A percentile compares a stretch with the other conserved stretches of the same genome.
phyloP scores from a whole-genome alignment of 1,140 invertebrate genomes.

The Pseudomyrmex gracilis region DNA sequence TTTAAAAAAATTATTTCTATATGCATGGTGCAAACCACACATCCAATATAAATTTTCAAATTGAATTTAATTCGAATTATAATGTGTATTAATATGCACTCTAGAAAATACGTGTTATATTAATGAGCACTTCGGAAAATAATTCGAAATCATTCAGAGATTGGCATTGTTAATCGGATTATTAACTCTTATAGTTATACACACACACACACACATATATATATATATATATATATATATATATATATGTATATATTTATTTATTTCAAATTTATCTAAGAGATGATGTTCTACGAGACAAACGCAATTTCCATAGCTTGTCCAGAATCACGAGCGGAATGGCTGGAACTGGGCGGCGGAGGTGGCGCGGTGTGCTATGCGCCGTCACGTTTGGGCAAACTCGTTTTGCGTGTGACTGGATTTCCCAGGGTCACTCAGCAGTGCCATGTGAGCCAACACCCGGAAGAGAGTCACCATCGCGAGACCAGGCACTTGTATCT shows the following conservation, averaged over 20 bases:
- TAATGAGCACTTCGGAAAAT: too few relatives aligned
- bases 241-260: neutral
- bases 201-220: too few relatives aligned
- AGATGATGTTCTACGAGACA: slow-evolving; percentile 51
- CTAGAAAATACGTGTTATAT: too few relatives aligned
- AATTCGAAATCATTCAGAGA: too few relatives aligned
- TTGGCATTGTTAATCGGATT: too few relatives aligned
- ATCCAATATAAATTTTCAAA: too few relatives aligned
- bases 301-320: slow-evolving; percentile 74
- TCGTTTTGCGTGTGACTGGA: slow-evolving; percentile 84
- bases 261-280: slow-evolving; percentile 28
- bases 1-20: too few relatives aligned
- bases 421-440: slow-evolving; percentile 80
- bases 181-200: too few relatives aligned
- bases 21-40: too few relatives aligned
- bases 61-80: too few relatives aligned
- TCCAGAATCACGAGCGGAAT: slow-evolving; percentile 81
- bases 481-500: slow-evolving; percentile 86
- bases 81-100: too few relatives aligned
- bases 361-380: slow-evolving; percentile 82
- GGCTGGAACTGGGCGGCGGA: slow-evolving; percentile 82
- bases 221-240: too few relatives aligned
- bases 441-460: slow-evolving; percentile 71
- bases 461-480: slow-evolving; percentile 76
- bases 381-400: slow-evolving; percentile 84